These are phyloP conservation scores for Anisognathus igniventris DNA, from an alignment of 2,797 vertebrate genomes.

Conservation along the genomic window DNA sequence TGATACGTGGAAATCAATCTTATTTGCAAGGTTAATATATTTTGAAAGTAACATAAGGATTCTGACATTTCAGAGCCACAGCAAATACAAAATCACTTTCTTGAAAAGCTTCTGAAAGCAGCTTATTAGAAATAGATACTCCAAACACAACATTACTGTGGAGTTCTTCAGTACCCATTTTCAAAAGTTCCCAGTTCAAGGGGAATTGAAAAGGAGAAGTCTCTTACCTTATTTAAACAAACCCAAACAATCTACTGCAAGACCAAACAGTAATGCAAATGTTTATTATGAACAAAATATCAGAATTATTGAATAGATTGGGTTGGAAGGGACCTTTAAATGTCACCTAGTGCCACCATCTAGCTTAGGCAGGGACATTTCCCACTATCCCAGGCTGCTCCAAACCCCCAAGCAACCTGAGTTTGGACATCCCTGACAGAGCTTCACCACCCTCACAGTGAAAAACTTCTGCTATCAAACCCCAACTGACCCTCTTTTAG, in stretches of 20 bases:
- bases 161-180: not conserved
- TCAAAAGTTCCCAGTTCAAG: not conserved
- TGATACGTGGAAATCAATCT: not conserved
- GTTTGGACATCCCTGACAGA: not conserved
- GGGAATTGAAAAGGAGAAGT: not conserved
- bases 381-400: not conserved
- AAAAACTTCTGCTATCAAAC: not conserved
- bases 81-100: not conserved
- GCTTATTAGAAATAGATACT: not conserved
- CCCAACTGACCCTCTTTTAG: not conserved
- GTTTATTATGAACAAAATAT: not conserved
- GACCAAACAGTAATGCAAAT: not conserved
- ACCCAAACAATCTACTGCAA: not conserved
- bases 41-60: not conserved
- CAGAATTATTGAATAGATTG: not conserved
- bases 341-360: not conserved
- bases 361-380: not conserved
- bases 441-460: rapidly evolving
- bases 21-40: not conserved
- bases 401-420: not conserved
- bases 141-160: not conserved
- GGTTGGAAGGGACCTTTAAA: not conserved
- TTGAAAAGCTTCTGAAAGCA: not conserved
- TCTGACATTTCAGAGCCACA: not conserved
- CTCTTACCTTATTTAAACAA: not conserved